Base-by-base conservation (phyloP, 2,113 vertebrate species). In the Calypte anna region DNA sequence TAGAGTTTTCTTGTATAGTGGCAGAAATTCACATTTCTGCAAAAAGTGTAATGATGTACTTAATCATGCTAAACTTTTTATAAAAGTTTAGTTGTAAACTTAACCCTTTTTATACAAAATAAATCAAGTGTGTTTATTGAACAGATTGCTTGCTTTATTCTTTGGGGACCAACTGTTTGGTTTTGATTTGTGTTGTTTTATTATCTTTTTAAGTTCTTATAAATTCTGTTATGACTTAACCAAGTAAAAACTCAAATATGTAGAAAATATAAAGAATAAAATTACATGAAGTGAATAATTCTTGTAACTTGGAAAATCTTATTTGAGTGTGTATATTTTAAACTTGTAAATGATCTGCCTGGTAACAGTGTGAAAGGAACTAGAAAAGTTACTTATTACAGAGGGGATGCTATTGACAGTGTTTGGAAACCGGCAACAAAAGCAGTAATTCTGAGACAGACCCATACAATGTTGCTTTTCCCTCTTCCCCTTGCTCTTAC, bases 51-150 rank as follows among this genome's bases (percentile, higher is more conserved):
- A 99, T 99, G 98, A 99, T 99, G 98, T 99, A 99, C 98, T 98
- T 99, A 99, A 98, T 99, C 98, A 98, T 98, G 98, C 99, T 99
- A 99, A 99, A 99, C 99, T 99, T 99, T 99, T 99, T 99, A 99
- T 99, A 99, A 99, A 99, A 99, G 99, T 99, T 99, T 98, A 97
- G 98, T 99, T 99, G 99, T 99, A 99, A 99, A 99, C 98, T 98
- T 98, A 99, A 99, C 98, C 97, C 98, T 99, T 99, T 99, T 99
- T 99, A 98, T 99, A 99, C 98, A 98, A 98, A 99, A 99, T 99
- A 99, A 99, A 99, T 99, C 97, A 97, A 98, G 99, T 98, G 98
- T 98, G 97, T 98, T 98, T 98, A 97, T 97, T 98, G 98, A 98
- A 96, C 93, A 96, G 95, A 97, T 97, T 97, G 98, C 96, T 97